These are phyloP conservation scores for Mythimna ferrago DNA, from an alignment of 2,888 invertebrate species.

Conservation along the genomic window DNA sequence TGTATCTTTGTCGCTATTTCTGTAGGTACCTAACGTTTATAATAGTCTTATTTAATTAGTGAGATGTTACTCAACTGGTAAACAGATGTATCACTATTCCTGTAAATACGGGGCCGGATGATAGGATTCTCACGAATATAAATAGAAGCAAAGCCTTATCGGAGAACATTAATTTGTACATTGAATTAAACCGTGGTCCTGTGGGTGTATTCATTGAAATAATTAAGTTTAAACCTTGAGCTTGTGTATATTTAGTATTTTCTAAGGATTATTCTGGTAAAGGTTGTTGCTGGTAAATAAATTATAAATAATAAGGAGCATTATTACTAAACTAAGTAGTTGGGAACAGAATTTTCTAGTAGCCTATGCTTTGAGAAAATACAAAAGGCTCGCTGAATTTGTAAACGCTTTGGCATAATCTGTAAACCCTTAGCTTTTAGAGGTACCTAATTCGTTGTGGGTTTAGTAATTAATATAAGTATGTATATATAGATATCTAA, in stretches of 20 bases:
- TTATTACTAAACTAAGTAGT: constrained; percentile 29
- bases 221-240: not conserved
- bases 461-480: no score
- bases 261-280: constrained; percentile 24
- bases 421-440: not conserved
- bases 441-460: not conserved
- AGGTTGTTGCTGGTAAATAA: constrained; percentile 8
- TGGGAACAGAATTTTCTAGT: constrained; percentile 29
- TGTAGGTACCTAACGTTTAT: not conserved
- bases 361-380: constrained; percentile 1
- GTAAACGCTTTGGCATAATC: constrained; percentile 16
- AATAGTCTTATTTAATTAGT: not conserved
- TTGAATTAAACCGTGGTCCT: constrained; percentile 7
- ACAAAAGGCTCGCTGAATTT: constrained; percentile 22
- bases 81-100: constrained; percentile 1
- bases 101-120: not conserved
- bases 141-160: constrained; percentile 6
- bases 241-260: constrained; percentile 11
- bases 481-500: no score
- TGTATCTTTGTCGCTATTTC: not conserved
- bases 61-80: not conserved
- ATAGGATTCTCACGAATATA: not conserved
- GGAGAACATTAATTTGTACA: constrained; percentile 19
- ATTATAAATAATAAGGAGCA: constrained; percentile 19
- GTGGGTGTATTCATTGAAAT: constrained; percentile 18